Percentiles rank a stretch among this genome's conserved stretches.
Evolutionary conservation across 2,113 vertebrate species (phyloP).

Genomic region (Vimba vimba): DNA sequence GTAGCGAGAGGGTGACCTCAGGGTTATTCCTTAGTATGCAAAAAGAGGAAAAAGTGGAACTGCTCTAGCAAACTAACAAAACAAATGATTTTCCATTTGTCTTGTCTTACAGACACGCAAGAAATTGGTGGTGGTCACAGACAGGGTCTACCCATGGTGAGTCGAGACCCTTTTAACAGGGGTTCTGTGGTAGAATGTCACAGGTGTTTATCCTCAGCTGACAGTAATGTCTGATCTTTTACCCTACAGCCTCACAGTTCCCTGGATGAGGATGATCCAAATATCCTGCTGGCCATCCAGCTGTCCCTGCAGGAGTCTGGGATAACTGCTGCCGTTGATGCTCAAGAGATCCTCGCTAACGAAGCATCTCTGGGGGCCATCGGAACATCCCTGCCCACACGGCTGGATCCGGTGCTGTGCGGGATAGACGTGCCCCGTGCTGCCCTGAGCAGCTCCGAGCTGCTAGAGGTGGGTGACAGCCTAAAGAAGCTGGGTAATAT

Average conservation of each 20-base stretch:
- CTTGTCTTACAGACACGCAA: conserved; percentile 78
- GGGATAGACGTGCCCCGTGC: conserved; percentile 82
- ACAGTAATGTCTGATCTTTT: not conserved
- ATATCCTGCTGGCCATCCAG: conserved; percentile 96
- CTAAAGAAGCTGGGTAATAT: conserved; percentile 84
- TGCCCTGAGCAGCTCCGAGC: conserved; percentile 91
- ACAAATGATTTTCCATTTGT: not conserved
- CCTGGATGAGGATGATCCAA: conserved; percentile 96
- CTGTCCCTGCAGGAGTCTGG: conserved; percentile 95
- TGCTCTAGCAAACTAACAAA: not conserved
- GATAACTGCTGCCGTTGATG: conserved; percentile 76
- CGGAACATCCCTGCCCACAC: conserved; percentile 93
- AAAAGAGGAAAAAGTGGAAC: not conserved
- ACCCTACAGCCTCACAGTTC: conserved; percentile 86
- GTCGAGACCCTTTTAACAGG: conserved; percentile 68
- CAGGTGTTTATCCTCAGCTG: not conserved
- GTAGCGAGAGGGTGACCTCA: not conserved
- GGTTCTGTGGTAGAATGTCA: not conserved
- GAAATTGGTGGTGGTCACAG: conserved; percentile 83
- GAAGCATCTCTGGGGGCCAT: conserved; percentile 91
- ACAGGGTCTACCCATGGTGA: conserved; percentile 87
- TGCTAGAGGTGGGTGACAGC: conserved; percentile 90
- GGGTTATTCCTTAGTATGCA: not conserved
- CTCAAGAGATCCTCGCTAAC: conserved; percentile 81
- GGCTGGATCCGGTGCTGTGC: conserved; percentile 81